These are phyloP conservation scores for Protonemura montana DNA, from an alignment of 2,888 invertebrate species.

Conservation along the genomic window DNA sequence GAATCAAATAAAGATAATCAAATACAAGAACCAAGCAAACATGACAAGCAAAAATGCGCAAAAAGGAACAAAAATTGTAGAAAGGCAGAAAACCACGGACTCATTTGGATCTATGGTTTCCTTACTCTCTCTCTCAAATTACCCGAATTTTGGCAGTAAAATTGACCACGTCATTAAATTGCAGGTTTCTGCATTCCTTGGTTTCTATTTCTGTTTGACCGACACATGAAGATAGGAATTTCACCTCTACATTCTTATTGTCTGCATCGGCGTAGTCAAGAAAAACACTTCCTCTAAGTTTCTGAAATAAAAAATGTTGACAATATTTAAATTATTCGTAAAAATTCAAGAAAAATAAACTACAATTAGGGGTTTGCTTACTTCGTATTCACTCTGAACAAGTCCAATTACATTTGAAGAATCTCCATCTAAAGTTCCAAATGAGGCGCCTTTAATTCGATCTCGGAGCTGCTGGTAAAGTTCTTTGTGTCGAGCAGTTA, in stretches of 20 bases:
- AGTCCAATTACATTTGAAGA: constrained; percentile 74
- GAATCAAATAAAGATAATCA: no score
- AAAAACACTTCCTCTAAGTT: constrained; percentile 60
- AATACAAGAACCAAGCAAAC: no score
- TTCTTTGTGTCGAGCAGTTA: constrained; percentile 59
- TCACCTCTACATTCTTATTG: constrained; percentile 62
- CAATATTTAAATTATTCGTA: no score
- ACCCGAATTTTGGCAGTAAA: constrained; percentile 64
- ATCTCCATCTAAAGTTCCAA: constrained; percentile 68
- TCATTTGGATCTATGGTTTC: no score
- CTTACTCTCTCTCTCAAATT: no score
- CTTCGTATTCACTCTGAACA: constrained; percentile 74
- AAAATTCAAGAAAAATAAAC: no score
- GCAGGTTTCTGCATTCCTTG: constrained; percentile 67
- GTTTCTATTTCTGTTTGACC: constrained; percentile 59
- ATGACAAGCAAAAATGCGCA: no score
- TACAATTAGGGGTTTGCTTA: constrained; percentile 56
- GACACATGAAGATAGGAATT: constrained; percentile 63
- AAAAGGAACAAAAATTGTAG: no score
- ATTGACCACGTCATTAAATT: constrained; percentile 66
- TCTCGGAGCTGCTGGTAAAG: constrained; percentile 66
- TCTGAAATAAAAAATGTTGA: constrained; percentile 55
- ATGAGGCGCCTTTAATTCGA: constrained; percentile 72
- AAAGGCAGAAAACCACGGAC: no score
- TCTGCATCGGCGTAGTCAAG: constrained; percentile 58